These are phyloP conservation scores for Bombyx mandarina DNA, from an alignment of 1,140 invertebrate genomes.

Conservation along the genomic window DNA sequence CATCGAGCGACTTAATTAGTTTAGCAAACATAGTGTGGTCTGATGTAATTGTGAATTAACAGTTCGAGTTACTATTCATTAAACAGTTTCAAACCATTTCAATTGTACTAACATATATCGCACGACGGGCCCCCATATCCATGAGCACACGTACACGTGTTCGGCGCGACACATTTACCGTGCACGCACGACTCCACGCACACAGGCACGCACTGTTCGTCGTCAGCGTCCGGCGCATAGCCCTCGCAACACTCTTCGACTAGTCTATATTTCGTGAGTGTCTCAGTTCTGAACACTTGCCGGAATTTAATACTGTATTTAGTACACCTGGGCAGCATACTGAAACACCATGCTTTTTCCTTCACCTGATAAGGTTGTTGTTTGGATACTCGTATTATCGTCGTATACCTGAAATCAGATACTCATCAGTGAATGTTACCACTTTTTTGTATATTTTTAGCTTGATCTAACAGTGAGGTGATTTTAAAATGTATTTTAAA, in stretches of 20 bases:
- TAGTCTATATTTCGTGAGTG: constrained; percentile 79
- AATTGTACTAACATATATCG: constrained; percentile 81
- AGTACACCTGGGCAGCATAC: constrained; percentile 87
- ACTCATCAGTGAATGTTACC: too few relatives aligned
- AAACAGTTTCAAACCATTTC: background rate
- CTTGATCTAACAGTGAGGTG: too few relatives aligned
- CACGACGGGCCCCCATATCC: constrained; percentile 91
- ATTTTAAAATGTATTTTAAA: too few relatives aligned
- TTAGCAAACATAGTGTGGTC: too few relatives aligned
- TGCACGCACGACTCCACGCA: constrained; percentile 86
- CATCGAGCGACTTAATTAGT: too few relatives aligned
- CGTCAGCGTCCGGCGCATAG: constrained; percentile 76
- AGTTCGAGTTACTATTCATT: background rate
- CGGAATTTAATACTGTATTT: constrained; percentile 86
- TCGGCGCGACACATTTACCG: constrained; percentile 87
- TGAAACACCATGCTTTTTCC: constrained; percentile 86
- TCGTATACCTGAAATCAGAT: constrained; percentile 75
- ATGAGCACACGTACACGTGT: constrained; percentile 87
- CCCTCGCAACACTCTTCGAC: constrained; percentile 87
- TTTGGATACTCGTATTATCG: constrained; percentile 81
- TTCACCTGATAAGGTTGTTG: constrained; percentile 85
- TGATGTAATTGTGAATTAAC: too few relatives aligned
- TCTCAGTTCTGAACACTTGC: constrained; percentile 79
- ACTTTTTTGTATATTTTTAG: too few relatives aligned
- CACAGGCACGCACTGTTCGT: constrained; percentile 81